These are phyloP conservation scores for Drosophila borborema DNA, from an alignment of 2,888 invertebrate genomes.

Conservation along the genomic window DNA sequence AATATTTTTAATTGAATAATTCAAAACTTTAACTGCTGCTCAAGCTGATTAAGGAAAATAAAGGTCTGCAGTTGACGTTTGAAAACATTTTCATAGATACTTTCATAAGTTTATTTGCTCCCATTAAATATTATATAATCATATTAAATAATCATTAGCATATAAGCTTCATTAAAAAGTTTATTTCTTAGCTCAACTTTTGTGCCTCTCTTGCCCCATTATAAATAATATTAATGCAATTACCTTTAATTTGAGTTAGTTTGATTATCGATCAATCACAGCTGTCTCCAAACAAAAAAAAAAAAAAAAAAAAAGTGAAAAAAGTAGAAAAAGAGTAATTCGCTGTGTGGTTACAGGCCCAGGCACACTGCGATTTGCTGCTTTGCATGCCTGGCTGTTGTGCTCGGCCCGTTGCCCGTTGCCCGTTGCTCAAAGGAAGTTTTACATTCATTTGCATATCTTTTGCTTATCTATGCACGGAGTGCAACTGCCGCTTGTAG, in stretches of 20 bases:
- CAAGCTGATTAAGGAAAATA: too few relatives aligned
- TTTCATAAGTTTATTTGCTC: too few relatives aligned
- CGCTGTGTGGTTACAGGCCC: not conserved
- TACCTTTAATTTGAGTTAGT: not conserved
- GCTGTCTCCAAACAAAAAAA: not conserved
- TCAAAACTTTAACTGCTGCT: too few relatives aligned
- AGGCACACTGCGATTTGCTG: not conserved
- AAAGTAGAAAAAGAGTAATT: too few relatives aligned
- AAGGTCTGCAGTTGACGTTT: too few relatives aligned
- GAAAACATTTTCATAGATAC: too few relatives aligned
- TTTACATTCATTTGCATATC: constrained; percentile 35
- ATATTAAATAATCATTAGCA: too few relatives aligned
- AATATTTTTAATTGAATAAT: too few relatives aligned
- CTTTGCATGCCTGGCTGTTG: not conserved
- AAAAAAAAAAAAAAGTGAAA: not conserved
- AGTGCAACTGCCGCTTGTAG: constrained; percentile 10
- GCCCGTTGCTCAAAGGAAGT: constrained; percentile 6
- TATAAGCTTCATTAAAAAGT: too few relatives aligned
- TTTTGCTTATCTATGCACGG: constrained; percentile 20
- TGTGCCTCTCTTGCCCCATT: not conserved
- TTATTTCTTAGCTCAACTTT: not conserved
- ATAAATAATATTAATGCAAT: constrained; percentile 1
- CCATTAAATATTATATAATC: too few relatives aligned
- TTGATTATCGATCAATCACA: constrained; percentile 5
- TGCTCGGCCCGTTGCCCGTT: not conserved